Conservation (phyloP, 2,113 vertebrate species). For the Eublepharis macularius region DNA sequence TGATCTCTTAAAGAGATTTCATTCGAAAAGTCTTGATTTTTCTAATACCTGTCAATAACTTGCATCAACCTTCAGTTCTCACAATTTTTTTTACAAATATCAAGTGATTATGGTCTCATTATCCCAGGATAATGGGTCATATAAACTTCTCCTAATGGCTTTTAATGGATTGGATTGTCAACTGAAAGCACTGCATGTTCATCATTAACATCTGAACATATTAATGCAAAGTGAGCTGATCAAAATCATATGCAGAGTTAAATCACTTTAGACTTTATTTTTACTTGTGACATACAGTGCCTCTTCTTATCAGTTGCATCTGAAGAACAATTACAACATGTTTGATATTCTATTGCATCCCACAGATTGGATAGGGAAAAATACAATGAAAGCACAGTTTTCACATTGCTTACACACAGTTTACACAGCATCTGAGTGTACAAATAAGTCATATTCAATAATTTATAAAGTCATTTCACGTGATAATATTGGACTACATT, state of each 20-base stretch:
- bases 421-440: conserved; percentile 56
- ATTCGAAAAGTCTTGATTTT: neutral
- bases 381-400: conserved; percentile 67
- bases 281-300: conserved; percentile 50
- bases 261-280: conserved; percentile 70
- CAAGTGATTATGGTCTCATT: neutral
- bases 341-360: conserved; percentile 63
- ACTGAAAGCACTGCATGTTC: neutral
- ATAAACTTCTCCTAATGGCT: neutral
- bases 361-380: conserved; percentile 48
- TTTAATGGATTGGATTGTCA: neutral
- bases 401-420: conserved; percentile 53
- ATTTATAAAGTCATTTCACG: conserved; percentile 46
- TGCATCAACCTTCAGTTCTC: neutral
- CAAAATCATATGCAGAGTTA: neutral
- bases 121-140: neutral
- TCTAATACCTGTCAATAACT: neutral
- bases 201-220: neutral
- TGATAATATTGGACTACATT: conserved; percentile 33
- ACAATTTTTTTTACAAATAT: neutral
- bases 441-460: conserved; percentile 50
- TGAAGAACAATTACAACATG: conserved; percentile 58
- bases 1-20: neutral
- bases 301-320: conserved; percentile 55
- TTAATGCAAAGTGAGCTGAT: conserved; percentile 1